phyloP scores from a whole-genome alignment of 2,113 vertebrate genomes.

The Fulmarus glacialis region DNA sequence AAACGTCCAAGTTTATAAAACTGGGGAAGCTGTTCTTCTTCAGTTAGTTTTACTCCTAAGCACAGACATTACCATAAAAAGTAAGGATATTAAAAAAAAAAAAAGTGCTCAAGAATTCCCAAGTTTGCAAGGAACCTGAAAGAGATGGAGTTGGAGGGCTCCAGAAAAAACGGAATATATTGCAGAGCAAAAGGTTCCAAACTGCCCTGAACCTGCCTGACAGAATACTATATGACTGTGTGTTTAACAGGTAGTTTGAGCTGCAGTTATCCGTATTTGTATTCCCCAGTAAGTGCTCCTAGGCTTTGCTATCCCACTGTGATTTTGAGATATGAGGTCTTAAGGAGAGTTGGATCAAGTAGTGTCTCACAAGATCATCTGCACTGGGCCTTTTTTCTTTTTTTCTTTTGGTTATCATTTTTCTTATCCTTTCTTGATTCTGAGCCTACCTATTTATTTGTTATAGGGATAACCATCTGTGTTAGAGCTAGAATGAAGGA shows the following conservation, averaged over 20 bases:
- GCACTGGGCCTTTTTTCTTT: slow-evolving; percentile 13
- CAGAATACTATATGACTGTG: slow-evolving; percentile 44
- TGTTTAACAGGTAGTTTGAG: slow-evolving; percentile 56
- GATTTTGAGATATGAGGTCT: slow-evolving; percentile 70
- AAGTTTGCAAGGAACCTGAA: background rate
- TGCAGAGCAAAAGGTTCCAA: background rate
- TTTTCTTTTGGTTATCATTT: slow-evolving; percentile 56
- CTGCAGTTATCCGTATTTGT: slow-evolving; percentile 59
- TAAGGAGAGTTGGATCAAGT: slow-evolving; percentile 53
- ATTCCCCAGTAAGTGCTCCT: slow-evolving; percentile 52
- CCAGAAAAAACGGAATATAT: background rate
- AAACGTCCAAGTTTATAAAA: background rate
- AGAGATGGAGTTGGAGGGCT: background rate
- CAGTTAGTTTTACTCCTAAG: background rate
- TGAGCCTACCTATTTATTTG: slow-evolving; percentile 63
- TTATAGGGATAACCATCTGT: slow-evolving; percentile 72
- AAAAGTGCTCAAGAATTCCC: background rate
- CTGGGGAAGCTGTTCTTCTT: background rate
- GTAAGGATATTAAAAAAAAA: background rate
- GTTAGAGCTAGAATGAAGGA: slow-evolving; percentile 64
- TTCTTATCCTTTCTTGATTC: slow-evolving; percentile 65
- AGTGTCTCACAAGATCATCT: slow-evolving; percentile 56
- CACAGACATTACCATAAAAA: background rate
- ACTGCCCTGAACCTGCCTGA: background rate
- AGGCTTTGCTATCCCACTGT: slow-evolving; percentile 54